phyloP scores from a whole-genome alignment of 2,797 vertebrate species.

The Tokudaia tokunoshimensis region DNA sequence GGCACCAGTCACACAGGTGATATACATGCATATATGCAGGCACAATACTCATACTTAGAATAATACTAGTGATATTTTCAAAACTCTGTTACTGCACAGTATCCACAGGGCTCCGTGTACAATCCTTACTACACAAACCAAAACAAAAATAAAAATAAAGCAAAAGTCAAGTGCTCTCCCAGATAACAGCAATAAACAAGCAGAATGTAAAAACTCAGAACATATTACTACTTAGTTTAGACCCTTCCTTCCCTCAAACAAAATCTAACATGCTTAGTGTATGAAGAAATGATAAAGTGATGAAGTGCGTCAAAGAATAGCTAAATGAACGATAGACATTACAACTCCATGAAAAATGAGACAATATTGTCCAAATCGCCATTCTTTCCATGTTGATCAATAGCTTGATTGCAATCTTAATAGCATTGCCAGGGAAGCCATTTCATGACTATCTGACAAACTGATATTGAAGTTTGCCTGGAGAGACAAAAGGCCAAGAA shows the following conservation, averaged over 20 bases:
- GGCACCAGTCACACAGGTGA: not conserved
- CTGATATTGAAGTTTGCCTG: not conserved
- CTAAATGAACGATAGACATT: not conserved
- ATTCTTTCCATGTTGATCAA: not conserved
- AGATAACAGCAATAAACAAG: not conserved
- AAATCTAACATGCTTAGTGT: not conserved
- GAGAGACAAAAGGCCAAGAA: not conserved
- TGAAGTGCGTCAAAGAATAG: not conserved
- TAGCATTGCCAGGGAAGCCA: not conserved
- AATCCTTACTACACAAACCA: not conserved
- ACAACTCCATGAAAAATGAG: not conserved
- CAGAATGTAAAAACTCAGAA: not conserved
- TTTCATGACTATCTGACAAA: not conserved
- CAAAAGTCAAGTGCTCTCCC: not conserved
- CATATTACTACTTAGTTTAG: not conserved
- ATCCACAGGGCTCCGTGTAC: not conserved
- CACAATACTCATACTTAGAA: not conserved
- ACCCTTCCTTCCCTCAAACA: not conserved
- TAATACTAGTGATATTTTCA: not conserved
- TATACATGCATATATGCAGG: no score
- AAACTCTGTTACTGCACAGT: not conserved
- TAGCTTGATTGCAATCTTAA: not conserved
- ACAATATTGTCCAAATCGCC: not conserved
- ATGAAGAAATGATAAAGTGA: not conserved
- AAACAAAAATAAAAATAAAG: not conserved